A percentile compares a stretch with the other conserved stretches of the same genome.
These are phyloP conservation scores for Drosophila borealis DNA, from an alignment of 2,888 invertebrate species.

Conservation along the genomic window DNA sequence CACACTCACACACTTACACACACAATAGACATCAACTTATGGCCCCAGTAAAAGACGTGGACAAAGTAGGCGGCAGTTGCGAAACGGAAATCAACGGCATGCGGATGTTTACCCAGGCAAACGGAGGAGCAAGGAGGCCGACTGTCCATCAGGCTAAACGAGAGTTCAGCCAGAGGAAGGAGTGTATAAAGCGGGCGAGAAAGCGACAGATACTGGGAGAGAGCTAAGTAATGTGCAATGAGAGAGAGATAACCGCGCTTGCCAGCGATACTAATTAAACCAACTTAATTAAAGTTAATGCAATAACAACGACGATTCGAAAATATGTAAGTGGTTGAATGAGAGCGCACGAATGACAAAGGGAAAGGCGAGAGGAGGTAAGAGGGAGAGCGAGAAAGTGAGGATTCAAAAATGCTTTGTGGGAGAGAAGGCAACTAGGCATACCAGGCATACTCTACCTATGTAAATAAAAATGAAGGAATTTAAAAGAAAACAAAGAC, in stretches of 20 bases:
- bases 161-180: background rate
- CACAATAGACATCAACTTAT: slow-evolving; percentile 61
- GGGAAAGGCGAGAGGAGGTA: background rate
- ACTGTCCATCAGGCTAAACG: slow-evolving; percentile 30
- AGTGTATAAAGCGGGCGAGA: background rate
- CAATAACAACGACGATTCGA: slow-evolving; percentile 8
- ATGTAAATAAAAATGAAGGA: background rate
- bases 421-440: too few relatives aligned
- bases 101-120: slow-evolving; percentile 59
- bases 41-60: slow-evolving; percentile 36
- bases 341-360: background rate
- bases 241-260: background rate
- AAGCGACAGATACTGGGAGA: background rate
- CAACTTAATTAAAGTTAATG: slow-evolving; percentile 20
- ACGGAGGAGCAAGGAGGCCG: slow-evolving; percentile 30
- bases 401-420: too few relatives aligned
- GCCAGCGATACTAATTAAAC: slow-evolving; percentile 10
- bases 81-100: slow-evolving; percentile 42
- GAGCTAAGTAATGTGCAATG: background rate
- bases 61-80: slow-evolving; percentile 24
- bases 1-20: slow-evolving; percentile 6
- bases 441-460: background rate
- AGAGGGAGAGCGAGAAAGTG: background rate
- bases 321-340: background rate
- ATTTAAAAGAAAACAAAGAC: background rate